Base-by-base conservation (phyloP, 2,113 vertebrate species). In the Aix galericulata region DNA sequence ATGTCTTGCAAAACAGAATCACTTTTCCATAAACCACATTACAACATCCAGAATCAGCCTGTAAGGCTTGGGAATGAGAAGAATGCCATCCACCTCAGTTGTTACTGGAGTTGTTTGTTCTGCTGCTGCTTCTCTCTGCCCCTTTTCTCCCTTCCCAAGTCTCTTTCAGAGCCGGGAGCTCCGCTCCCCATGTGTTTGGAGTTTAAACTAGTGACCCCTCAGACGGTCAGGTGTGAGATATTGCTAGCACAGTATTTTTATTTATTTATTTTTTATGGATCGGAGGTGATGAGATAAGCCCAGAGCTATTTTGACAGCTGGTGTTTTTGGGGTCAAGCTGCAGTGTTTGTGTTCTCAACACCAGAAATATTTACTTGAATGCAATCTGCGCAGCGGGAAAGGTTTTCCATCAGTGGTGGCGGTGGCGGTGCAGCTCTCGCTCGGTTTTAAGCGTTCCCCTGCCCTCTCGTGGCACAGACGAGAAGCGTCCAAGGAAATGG, bases 141-240 rank as follows among this genome's bases (percentile, higher is more conserved):
- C 4, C 17, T 17, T 11, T 13, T 16, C 17, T 31, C 34, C 29
- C 36, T 63, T 40, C n/a, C n/a, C 55, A 68, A 22, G 20, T 42
- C 60, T 62, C 14, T 36, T 8, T 34, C 5, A 56, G 31, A 75
- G 25, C 31, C 64, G 32, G 53, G 25, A 84, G 26, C 53, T 36
- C n/a, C 8, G 17, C 7, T 38, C 8, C 1, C n/a, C 5, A 1
- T 0, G 21, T 14, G 18, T 0, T 3, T 0, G 9, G 8, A 55
- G 60, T 48, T 82, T 72, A 25, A 44, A 88, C 32, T 0, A 60
- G 26, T 0, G 0, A 42, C 17, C 42, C 13, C 1, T 58, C 31
- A 11, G 40, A 76, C 13, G 44, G 48, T 13, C 9, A 74, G 38
- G 17, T 6, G 7, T 5, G 4, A 63, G 27, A 46, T 72, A n/a